Percentiles rank a stretch among this genome's conserved stretches.
These are phyloP conservation scores for Pangasius mekongensis DNA, from an alignment of 2,797 vertebrate genomes.

Conservation along the genomic window DNA sequence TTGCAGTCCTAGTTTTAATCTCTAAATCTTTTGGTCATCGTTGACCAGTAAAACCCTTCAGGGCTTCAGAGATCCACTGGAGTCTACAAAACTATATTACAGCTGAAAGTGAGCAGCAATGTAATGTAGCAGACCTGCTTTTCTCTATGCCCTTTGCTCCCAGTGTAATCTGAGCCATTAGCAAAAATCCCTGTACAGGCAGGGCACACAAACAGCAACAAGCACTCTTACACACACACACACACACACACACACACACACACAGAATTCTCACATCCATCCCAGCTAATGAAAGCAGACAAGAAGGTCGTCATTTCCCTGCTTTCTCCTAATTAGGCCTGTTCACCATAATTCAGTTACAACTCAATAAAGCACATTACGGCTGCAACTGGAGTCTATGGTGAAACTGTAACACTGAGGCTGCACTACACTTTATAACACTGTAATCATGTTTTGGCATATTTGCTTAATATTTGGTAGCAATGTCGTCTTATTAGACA, in stretches of 20 bases:
- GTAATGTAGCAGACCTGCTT: slow-evolving; percentile 47
- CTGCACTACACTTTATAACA: slow-evolving; percentile 11
- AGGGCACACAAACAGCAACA: slow-evolving; percentile 35
- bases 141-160: slow-evolving; percentile 55
- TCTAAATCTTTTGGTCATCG: neutral
- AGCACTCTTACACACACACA: slow-evolving; percentile 5
- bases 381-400: slow-evolving; percentile 19
- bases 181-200: slow-evolving; percentile 29
- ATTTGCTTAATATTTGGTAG: slow-evolving; percentile 10
- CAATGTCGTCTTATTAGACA: slow-evolving; percentile 14
- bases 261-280: slow-evolving; percentile 42
- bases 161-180: slow-evolving; percentile 53
- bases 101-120: slow-evolving; percentile 42
- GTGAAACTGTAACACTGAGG: neutral
- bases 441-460: slow-evolving; percentile 14
- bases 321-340: slow-evolving; percentile 63
- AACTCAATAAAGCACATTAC: slow-evolving; percentile 35
- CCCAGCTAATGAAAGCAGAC: slow-evolving; percentile 53
- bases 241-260: slow-evolving; percentile 22
- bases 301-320: slow-evolving; percentile 66
- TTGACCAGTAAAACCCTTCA: neutral
- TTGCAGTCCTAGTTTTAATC: neutral
- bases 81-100: slow-evolving; percentile 25
- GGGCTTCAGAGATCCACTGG: neutral
- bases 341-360: slow-evolving; percentile 52